Evolutionary conservation across 2,113 vertebrate species (phyloP).

Genomic region (Pluvianellus socialis): DNA sequence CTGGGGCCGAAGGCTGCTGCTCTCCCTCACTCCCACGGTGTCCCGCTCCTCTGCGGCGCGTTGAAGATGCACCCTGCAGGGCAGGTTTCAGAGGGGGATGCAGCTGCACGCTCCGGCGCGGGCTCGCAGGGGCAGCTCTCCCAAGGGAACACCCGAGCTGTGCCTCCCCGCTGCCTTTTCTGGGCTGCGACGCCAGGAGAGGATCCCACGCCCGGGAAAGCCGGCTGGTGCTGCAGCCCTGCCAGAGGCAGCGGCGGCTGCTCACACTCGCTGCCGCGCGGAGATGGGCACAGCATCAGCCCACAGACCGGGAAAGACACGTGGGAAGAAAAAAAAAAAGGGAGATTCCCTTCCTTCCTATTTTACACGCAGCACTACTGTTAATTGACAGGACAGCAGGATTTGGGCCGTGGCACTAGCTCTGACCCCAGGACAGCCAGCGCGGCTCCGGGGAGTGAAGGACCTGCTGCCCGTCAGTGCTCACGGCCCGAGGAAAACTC

Average conservation of each 20-base stretch:
- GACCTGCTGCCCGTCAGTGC: too few relatives aligned
- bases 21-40: neutral
- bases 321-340: neutral
- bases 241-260: neutral
- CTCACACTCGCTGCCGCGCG: neutral
- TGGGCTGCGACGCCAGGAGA: accelerated
- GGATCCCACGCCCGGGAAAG: accelerated
- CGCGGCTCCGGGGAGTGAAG: accelerated
- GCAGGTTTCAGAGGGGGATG: accelerated
- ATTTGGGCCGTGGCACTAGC: too few relatives aligned
- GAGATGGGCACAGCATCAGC: neutral
- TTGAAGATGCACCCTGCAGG: accelerated
- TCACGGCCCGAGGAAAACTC: accelerated
- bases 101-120: accelerated
- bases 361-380: neutral
- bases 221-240: too few relatives aligned
- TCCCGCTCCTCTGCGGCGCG: too few relatives aligned
- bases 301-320: neutral
- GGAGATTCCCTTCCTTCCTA: neutral
- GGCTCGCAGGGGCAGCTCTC: neutral
- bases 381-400: neutral
- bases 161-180: neutral
- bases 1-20: neutral
- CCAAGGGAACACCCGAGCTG: accelerated
- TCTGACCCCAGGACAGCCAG: neutral